Conservation (phyloP, 2,113 vertebrate species). For the Corvus cornix region DNA sequence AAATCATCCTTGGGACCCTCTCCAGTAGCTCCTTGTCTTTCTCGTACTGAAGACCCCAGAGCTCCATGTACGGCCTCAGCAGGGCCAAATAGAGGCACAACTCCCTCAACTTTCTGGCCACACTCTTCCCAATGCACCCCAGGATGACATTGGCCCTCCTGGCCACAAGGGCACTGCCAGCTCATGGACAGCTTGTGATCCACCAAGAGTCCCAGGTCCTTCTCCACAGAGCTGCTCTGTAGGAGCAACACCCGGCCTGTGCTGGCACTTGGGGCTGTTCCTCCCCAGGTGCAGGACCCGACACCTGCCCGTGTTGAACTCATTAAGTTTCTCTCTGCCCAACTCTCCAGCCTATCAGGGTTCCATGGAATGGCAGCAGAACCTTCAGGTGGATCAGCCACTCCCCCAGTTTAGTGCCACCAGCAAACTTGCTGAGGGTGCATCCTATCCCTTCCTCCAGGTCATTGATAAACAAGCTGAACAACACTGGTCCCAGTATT, state of each 20-base stretch:
- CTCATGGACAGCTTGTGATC: neutral
- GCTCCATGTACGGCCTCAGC: fast-evolving
- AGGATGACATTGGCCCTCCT: neutral
- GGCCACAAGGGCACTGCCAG: neutral
- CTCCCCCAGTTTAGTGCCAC: neutral
- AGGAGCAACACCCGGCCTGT: neutral
- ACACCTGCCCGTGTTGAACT: neutral
- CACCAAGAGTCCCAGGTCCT: neutral
- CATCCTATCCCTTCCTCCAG: neutral
- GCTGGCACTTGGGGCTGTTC: neutral
- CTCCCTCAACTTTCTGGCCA: fast-evolving
- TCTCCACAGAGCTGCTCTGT: neutral
- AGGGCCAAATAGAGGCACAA: neutral
- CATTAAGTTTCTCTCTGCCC: neutral
- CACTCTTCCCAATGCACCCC: fast-evolving
- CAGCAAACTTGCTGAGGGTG: neutral
- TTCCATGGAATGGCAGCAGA: neutral
- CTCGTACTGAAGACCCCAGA: neutral
- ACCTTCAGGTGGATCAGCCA: neutral
- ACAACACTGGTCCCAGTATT: no score
- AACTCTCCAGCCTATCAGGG: neutral
- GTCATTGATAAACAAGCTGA: neutral
- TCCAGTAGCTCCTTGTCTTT: neutral
- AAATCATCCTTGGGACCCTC: neutral
- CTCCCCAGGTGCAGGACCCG: neutral